Percentiles rank a stretch among this genome's conserved stretches.
phyloP scores from a whole-genome alignment of 2,797 vertebrate species.

The Molossus molossus region DNA sequence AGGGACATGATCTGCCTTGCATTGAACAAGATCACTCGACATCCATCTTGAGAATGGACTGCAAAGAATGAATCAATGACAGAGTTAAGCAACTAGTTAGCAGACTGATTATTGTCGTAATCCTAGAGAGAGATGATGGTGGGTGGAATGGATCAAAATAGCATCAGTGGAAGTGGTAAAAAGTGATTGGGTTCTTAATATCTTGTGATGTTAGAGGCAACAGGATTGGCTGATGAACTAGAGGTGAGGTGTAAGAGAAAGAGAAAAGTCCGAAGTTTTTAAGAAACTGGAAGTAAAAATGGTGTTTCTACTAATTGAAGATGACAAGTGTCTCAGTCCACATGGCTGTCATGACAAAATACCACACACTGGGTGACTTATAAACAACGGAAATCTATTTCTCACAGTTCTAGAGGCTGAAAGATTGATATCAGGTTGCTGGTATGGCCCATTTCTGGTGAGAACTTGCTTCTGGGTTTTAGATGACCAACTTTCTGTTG shows the following conservation, averaged over 20 bases:
- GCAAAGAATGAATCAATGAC: background rate
- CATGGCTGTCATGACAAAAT: background rate
- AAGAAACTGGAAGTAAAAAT: background rate
- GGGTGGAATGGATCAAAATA: background rate
- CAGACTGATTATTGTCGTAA: background rate
- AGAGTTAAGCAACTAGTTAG: background rate
- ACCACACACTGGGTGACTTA: background rate
- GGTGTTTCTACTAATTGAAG: background rate
- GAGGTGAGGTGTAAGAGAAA: background rate
- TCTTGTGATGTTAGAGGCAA: background rate
- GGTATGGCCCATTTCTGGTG: background rate
- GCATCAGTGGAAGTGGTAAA: background rate
- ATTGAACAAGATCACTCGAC: background rate
- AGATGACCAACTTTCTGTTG: background rate
- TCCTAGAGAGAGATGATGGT: background rate
- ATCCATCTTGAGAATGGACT: background rate
- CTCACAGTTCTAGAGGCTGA: background rate
- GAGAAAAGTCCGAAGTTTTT: background rate
- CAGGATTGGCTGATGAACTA: background rate
- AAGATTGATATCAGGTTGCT: background rate
- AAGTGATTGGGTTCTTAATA: background rate
- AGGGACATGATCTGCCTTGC: background rate
- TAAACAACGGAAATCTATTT: background rate
- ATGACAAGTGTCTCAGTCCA: background rate
- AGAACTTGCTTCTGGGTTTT: background rate